These are phyloP conservation scores for Asobara japonica DNA, from an alignment of 1,140 invertebrate species.

Conservation along the genomic window DNA sequence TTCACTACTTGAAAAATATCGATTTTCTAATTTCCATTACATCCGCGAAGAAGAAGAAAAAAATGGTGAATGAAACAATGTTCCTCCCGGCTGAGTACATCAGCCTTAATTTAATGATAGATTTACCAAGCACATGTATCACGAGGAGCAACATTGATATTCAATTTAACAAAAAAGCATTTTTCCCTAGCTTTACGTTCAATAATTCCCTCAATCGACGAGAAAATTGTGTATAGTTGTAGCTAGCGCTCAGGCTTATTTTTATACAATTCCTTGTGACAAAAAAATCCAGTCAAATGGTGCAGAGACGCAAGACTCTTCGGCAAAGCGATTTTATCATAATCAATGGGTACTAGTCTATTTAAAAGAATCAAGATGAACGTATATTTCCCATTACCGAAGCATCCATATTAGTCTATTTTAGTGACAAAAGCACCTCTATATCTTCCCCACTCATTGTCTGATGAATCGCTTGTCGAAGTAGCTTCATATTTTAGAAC, in stretches of 20 bases:
- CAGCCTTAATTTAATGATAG: slow-evolving; percentile 57
- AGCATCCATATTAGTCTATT: neutral
- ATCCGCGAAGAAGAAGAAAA: slow-evolving; percentile 2
- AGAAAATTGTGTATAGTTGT: neutral
- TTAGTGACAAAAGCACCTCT: neutral
- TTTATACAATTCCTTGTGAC: neutral
- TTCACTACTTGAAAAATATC: too few relatives aligned
- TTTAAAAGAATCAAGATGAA: neutral
- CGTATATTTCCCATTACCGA: neutral
- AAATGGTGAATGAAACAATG: slow-evolving; percentile 56
- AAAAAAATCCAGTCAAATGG: neutral
- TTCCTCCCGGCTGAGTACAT: slow-evolving; percentile 66
- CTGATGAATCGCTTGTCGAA: slow-evolving; percentile 40
- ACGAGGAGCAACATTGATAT: neutral
- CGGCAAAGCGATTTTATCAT: neutral
- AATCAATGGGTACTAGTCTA: neutral
- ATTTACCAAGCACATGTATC: neutral
- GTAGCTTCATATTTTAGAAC: slow-evolving; percentile 45
- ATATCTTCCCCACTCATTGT: slow-evolving; percentile 21
- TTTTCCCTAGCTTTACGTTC: neutral
- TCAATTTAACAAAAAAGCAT: neutral
- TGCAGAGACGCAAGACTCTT: neutral
- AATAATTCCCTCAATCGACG: neutral
- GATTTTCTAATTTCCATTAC: too few relatives aligned
- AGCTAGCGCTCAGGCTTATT: slow-evolving; percentile 13